A percentile compares a stretch with the other conserved stretches of the same genome.
These are phyloP conservation scores for Drosophila macrospina DNA, from an alignment of 2,888 invertebrate species.

Conservation along the genomic window DNA sequence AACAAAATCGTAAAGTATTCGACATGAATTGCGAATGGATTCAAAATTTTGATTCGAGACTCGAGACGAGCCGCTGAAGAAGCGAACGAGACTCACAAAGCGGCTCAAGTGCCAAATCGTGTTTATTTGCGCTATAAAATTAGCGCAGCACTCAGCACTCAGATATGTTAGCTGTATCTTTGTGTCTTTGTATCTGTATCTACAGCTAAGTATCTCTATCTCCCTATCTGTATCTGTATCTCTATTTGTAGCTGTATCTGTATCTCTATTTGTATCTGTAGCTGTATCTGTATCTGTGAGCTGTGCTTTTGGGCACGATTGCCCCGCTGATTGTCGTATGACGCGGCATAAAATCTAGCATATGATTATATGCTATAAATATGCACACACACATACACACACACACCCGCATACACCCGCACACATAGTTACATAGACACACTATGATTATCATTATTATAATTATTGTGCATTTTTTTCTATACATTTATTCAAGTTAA, in stretches of 20 bases:
- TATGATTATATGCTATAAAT: constrained; percentile 56
- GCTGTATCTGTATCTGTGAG: constrained; percentile 21
- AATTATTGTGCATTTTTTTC: constrained; percentile 47
- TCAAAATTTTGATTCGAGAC: constrained; percentile 29
- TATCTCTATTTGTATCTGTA: constrained; percentile 9
- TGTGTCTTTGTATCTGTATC: constrained; percentile 26
- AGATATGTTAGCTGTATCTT: constrained; percentile 12
- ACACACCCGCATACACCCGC: constrained; percentile 5
- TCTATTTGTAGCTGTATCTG: constrained; percentile 12
- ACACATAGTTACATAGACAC: background rate
- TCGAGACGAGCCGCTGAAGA: constrained; percentile 23
- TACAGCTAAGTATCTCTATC: constrained; percentile 23
- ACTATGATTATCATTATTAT: constrained; percentile 42
- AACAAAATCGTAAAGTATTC: background rate
- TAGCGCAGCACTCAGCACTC: constrained; percentile 59
- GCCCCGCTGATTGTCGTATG: constrained; percentile 70
- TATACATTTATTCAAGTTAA: constrained; percentile 51
- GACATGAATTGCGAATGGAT: constrained; percentile 24
- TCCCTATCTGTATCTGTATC: constrained; percentile 6
- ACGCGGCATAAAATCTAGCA: constrained; percentile 70
- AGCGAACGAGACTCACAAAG: constrained; percentile 36
- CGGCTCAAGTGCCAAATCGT: constrained; percentile 78
- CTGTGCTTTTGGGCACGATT: constrained; percentile 64
- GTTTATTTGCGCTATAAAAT: constrained; percentile 79
- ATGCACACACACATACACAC: constrained; percentile 3